Conservation (phyloP, 1,140 invertebrate species). For the Homalodisca vitripennis region DNA sequence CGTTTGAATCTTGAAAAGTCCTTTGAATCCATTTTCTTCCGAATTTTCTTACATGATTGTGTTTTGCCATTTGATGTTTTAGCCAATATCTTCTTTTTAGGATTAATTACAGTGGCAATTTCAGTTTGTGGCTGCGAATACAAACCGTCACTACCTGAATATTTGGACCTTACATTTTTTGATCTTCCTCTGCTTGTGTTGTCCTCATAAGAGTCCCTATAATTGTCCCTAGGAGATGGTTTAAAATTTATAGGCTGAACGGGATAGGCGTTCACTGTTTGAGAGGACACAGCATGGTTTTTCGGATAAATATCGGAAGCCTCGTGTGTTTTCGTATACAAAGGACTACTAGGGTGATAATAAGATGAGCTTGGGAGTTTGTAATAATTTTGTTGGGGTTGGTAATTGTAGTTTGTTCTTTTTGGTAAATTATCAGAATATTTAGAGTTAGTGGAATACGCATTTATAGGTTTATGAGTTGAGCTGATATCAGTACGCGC, state of each 20-base stretch:
- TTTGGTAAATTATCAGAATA: too few species aligned
- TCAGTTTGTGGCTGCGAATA: conserved; percentile 14
- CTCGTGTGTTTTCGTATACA: not conserved
- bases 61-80: not conserved
- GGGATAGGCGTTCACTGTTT: too few species aligned
- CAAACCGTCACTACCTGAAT: not conserved
- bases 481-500: too few species aligned
- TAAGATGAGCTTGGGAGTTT: not conserved
- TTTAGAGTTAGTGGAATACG: too few species aligned
- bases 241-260: conserved; percentile 9
- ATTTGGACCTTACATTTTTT: not conserved
- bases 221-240: conserved; percentile 15
- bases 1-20: conserved; percentile 32
- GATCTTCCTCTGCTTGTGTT: not conserved
- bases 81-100: not conserved
- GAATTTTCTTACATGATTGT: conserved; percentile 24
- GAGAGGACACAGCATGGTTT: not conserved
- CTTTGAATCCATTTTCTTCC: conserved; percentile 19
- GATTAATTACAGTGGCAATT: not conserved
- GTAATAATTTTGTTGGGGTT: not conserved
- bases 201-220: not conserved
- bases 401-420: not conserved
- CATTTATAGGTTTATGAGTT: too few species aligned
- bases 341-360: not conserved
- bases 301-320: not conserved